Base-by-base conservation (phyloP, 2,888 invertebrate species). In the Maniola hyperantus region DNA sequence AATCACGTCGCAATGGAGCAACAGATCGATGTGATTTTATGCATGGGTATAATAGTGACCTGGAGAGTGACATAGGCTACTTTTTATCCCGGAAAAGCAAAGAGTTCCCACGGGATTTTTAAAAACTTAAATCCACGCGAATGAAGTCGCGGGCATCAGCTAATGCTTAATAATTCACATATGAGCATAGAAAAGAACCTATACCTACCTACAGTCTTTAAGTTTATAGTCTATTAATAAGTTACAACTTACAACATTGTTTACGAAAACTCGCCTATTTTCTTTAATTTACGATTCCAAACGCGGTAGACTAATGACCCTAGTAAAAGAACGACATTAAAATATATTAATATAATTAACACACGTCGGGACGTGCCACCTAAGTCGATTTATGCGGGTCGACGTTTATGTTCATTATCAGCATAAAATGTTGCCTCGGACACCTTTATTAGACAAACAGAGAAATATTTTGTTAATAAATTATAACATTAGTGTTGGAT, bases 371-470 rank as follows among this genome's bases (percentile, higher is more conserved):
- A 33, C 50, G 48, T 10, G 62, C 51, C 63, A 63, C 63, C 63
- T 55, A 46, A 63, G 63, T 63, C 63, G 63, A 63, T 63, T 63
- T 63, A 63, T 55, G 63, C 62, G 62, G 62, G 51, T 53, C 26
- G 62, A 62, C 62, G 53, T 62, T 62, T 62, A 62, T 62, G 36
- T 53, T 51, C 62, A 42, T 62, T 39, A 62, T 53, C 51, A 53
- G 53, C 26, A 33, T 62, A 62, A 62, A 62, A 62, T 53, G 62
- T 62, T 62, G 62, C 62, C 33, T 13, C 42, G 51, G 53, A 62
- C 62, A 62, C 62, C 53, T 62, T 62, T 62, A 62, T 62, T 62
- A 53, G 62, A 53, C 62, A 62, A 62, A 62, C 62, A 62, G 62
- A 48, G 48, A 62, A 62, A 62, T 62, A 62, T 62, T 62, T 60